phyloP scores from a whole-genome alignment of 30 jellyfish, hydroid and myxozoan species.

The Turritopsis dohrnii region DNA sequence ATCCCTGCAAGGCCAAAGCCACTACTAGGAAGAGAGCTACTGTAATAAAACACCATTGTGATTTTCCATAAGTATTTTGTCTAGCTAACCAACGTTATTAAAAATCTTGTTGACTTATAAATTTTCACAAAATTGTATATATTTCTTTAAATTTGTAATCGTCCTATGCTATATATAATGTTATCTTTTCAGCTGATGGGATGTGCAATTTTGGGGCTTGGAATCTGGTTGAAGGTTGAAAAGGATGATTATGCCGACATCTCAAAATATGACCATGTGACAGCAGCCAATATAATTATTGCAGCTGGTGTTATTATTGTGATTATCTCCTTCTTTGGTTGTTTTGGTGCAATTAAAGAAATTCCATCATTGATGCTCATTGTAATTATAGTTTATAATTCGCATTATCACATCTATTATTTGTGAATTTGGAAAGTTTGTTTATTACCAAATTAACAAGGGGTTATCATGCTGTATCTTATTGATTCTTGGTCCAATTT shows the following conservation, averaged over 20 bases:
- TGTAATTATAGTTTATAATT: conserved; percentile 21
- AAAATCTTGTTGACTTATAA: too few species aligned
- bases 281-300: conserved; percentile 77
- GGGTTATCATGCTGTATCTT: too few species aligned
- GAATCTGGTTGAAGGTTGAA: conserved; percentile 84
- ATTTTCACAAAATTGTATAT: too few species aligned
- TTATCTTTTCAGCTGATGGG: conserved; percentile 58
- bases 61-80: too few species aligned
- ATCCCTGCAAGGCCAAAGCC: too few species aligned
- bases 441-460: too few species aligned
- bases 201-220: conserved; percentile 79
- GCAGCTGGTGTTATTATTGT: conserved; percentile 75
- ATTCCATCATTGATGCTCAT: conserved; percentile 52
- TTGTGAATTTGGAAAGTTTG: neutral
- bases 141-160: too few species aligned
- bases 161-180: too few species aligned
- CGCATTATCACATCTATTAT: neutral
- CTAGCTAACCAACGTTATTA: too few species aligned
- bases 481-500: too few species aligned
- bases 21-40: too few species aligned
- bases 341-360: conserved; percentile 88
- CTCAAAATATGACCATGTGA: conserved; percentile 55
- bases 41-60: too few species aligned
- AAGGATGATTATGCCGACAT: conserved; percentile 65
- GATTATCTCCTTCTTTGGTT: conserved; percentile 73